phyloP scores from a whole-genome alignment of 1,140 invertebrate species.

The Saccostrea cuccullata region DNA sequence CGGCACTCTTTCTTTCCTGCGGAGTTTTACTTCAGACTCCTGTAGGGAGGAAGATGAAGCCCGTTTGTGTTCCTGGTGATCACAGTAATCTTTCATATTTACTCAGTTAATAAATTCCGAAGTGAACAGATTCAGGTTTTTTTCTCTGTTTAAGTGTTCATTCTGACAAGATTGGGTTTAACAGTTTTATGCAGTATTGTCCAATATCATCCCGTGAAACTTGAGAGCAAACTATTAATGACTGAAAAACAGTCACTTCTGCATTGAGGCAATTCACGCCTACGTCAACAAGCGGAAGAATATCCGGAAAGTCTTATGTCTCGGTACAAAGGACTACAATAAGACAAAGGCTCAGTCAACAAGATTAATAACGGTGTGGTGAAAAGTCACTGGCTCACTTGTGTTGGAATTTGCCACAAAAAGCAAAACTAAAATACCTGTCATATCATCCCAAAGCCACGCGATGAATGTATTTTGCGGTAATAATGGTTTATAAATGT shows the following conservation, averaged over 20 bases:
- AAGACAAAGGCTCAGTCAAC: neutral
- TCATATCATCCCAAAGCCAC: neutral
- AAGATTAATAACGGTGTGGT: conserved; percentile 8
- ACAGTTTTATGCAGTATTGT: neutral
- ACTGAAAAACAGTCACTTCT: neutral
- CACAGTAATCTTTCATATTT: conserved; percentile 13
- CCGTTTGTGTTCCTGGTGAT: neutral
- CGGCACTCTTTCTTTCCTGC: conserved; percentile 23
- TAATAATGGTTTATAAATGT: neutral
- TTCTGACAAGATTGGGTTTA: neutral
- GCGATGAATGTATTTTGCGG: neutral
- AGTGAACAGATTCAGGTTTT: neutral
- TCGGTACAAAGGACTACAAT: neutral
- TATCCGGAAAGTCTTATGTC: neutral
- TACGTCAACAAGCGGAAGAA: conserved; percentile 8
- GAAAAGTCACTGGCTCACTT: conserved; percentile 17
- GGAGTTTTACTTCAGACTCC: conserved; percentile 14
- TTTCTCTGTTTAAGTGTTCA: neutral
- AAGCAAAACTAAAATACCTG: neutral
- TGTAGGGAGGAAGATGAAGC: neutral
- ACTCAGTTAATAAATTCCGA: neutral
- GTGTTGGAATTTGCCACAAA: neutral
- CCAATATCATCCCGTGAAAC: neutral
- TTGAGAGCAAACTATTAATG: neutral
- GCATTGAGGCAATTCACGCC: conserved; percentile 4